Conservation (phyloP, 2,797 vertebrate genomes). For the Tarsius wallacei region DNA sequence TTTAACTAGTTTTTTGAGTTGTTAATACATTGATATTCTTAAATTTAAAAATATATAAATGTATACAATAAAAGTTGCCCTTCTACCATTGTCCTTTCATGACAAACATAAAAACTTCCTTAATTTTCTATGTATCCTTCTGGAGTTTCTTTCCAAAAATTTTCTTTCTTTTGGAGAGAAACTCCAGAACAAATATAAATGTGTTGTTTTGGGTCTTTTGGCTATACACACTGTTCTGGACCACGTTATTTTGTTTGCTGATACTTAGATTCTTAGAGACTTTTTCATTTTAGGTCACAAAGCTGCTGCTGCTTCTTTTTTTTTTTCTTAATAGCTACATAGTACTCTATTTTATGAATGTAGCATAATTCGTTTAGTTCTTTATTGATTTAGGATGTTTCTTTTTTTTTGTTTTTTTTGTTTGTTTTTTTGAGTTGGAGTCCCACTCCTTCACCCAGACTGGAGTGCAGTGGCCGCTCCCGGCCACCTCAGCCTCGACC, state of each 20-base stretch:
- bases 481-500: no score
- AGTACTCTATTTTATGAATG: background rate
- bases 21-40: background rate
- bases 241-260: conserved; percentile 20
- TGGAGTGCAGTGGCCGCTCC: no score
- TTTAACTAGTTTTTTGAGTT: conserved; percentile 50
- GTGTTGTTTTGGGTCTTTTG: background rate
- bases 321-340: background rate
- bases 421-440: no score
- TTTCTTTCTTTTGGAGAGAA: background rate
- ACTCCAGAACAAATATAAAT: background rate
- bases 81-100: background rate
- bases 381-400: background rate
- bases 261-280: background rate
- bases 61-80: background rate
- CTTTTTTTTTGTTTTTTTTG: no score
- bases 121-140: background rate
- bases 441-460: no score
- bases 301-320: background rate
- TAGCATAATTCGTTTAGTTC: background rate
- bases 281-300: background rate
- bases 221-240: background rate
- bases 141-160: background rate
- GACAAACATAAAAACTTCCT: background rate
- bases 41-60: conserved; percentile 19